phyloP scores from a whole-genome alignment of 1,140 invertebrate genomes.

The Oreohelix idahoensis region DNA sequence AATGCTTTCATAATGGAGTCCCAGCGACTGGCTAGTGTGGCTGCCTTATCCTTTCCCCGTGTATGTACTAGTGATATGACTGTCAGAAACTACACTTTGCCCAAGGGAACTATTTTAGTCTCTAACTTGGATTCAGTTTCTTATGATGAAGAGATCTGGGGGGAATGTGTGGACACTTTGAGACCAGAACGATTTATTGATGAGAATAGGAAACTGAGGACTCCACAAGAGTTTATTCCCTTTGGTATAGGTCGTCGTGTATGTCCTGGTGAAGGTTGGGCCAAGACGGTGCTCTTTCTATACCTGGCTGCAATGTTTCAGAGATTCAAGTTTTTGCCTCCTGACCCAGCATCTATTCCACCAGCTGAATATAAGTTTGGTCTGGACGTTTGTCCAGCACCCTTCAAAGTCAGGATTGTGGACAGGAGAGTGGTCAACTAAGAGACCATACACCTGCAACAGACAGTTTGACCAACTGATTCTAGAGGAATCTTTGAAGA shows the following conservation, averaged over 20 bases:
- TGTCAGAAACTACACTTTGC: conserved; percentile 65
- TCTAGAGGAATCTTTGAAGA: too few species aligned
- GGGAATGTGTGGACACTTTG: conserved; percentile 81
- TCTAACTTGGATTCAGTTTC: neutral
- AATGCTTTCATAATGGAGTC: conserved; percentile 53
- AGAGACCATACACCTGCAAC: neutral
- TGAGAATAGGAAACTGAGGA: conserved; percentile 43
- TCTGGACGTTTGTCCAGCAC: neutral
- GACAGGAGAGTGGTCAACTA: neutral
- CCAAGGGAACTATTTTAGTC: conserved; percentile 42
- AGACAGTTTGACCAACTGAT: too few species aligned
- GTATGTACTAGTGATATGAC: conserved; percentile 43
- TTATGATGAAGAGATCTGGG: conserved; percentile 73
- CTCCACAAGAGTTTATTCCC: conserved; percentile 39
- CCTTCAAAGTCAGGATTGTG: neutral
- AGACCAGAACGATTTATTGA: conserved; percentile 78
- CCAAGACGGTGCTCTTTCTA: conserved; percentile 46
- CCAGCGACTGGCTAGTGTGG: conserved; percentile 30
- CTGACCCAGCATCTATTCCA: neutral
- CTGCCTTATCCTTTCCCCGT: neutral
- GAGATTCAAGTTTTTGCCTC: conserved; percentile 72
- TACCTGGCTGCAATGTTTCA: conserved; percentile 48
- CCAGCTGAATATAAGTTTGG: neutral
- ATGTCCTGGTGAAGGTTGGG: conserved; percentile 50
- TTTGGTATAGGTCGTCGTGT: conserved; percentile 3